A percentile compares a stretch with the other conserved stretches of the same genome.
Conservation (phyloP, 35 echinoderm and acorn worm species). For the Heliocidaris tuberculata region DNA sequence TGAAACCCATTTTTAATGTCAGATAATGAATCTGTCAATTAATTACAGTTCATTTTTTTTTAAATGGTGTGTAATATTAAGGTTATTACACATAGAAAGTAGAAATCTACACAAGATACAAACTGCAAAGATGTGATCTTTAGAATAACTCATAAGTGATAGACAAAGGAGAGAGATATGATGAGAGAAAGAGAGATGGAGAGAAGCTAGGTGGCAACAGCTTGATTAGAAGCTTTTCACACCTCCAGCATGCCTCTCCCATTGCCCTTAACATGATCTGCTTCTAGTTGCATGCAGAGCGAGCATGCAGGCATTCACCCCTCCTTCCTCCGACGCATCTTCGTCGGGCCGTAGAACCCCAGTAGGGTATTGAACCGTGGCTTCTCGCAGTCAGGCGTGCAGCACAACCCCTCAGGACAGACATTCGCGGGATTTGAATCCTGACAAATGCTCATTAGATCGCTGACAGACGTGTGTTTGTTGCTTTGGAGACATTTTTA, state of each 20-base stretch:
- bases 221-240: neutral
- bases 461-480: neutral
- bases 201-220: neutral
- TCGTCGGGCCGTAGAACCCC: neutral
- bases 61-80: too few relatives aligned
- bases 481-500: neutral
- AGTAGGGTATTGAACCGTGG: slow-evolving; percentile 26
- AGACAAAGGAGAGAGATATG: too few relatives aligned
- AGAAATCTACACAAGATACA: too few relatives aligned
- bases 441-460: slow-evolving; percentile 3
- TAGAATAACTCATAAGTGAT: too few relatives aligned
- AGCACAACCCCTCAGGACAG: neutral
- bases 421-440: slow-evolving; percentile 13
- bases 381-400: neutral
- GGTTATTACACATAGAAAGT: too few relatives aligned
- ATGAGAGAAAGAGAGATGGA: neutral
- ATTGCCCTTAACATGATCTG: neutral
- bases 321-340: neutral
- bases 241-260: neutral
- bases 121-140: too few relatives aligned
- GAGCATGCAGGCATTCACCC: slow-evolving; percentile 7
- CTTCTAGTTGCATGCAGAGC: neutral
- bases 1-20: neutral
- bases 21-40: neutral
- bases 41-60: neutral